Conservation (phyloP, 30 jellyfish, hydroid and myxozoan genomes). For the Aurelia sp. region DNA sequence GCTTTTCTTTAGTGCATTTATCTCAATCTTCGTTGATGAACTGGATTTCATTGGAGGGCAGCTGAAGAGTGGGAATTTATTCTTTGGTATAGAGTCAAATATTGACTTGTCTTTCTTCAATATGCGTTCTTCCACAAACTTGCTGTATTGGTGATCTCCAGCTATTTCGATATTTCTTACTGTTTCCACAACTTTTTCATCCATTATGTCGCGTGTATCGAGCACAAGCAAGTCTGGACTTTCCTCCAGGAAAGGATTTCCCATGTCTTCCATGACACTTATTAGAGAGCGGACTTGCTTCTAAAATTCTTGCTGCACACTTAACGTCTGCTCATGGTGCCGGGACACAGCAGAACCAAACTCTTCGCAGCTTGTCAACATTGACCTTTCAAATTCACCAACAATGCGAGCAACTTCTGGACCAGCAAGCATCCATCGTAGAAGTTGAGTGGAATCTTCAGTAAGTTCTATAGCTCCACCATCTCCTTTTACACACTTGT, state of each 20-base stretch:
- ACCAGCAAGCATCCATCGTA: no score
- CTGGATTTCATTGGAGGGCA: neutral
- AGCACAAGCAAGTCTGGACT: slow-evolving; percentile 30
- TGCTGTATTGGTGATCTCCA: slow-evolving; percentile 13
- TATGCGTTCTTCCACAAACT: no score
- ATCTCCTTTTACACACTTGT: no score
- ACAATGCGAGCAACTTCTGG: no score
- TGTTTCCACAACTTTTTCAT: neutral
- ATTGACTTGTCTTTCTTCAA: slow-evolving; percentile 2
- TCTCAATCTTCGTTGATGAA: neutral
- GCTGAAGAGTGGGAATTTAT: slow-evolving; percentile 8
- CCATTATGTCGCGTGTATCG: neutral
- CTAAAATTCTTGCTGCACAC: slow-evolving; percentile 7
- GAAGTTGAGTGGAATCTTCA: no score
- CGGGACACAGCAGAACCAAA: neutral
- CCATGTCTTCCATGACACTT: neutral
- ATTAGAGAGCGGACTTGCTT: slow-evolving; percentile 4
- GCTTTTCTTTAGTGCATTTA: slow-evolving; percentile 14
- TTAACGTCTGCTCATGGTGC: slow-evolving; percentile 22
- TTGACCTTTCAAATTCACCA: neutral
- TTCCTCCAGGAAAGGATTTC: slow-evolving; percentile 36
- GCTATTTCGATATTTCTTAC: neutral
- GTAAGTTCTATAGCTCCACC: no score
- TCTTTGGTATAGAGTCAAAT: neutral
- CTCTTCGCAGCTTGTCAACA: neutral